Percentiles rank a stretch among this genome's conserved stretches.
Evolutionary conservation across 2,888 invertebrate genomes (phyloP).

Genomic region (Drosophila trichaetosa): DNA sequence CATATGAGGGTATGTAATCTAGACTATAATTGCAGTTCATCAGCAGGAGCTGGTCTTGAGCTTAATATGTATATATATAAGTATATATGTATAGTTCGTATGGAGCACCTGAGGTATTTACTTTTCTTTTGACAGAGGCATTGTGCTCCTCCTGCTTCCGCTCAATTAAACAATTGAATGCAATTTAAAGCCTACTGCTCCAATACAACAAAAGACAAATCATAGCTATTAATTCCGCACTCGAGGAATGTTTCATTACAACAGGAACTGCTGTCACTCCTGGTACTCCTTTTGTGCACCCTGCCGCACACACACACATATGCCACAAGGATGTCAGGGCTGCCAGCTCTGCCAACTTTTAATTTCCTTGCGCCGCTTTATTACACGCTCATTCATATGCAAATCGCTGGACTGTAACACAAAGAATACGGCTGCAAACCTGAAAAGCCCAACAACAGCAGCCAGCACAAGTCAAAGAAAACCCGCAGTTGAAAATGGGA

Average conservation of each 20-base stretch:
- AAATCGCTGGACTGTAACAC: constrained; percentile 73
- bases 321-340: constrained; percentile 32
- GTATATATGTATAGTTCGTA: constrained; percentile 5
- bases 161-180: constrained; percentile 78
- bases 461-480: constrained; percentile 46
- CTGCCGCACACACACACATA: constrained; percentile 11
- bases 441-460: constrained; percentile 42
- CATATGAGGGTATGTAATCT: constrained; percentile 38
- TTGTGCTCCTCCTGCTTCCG: constrained; percentile 56
- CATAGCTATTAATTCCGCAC: constrained; percentile 80
- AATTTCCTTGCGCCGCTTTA: constrained; percentile 73
- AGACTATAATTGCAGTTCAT: constrained; percentile 77
- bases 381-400: constrained; percentile 79
- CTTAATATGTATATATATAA: not conserved
- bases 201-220: constrained; percentile 72
- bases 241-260: constrained; percentile 82
- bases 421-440: constrained; percentile 43
- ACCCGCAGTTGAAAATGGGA: constrained; percentile 20
- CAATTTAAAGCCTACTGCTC: constrained; percentile 56
- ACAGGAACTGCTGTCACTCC: constrained; percentile 12
- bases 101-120: constrained; percentile 32
- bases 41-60: constrained; percentile 48
- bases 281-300: constrained; percentile 18
- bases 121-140: constrained; percentile 1
- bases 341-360: constrained; percentile 60